These are phyloP conservation scores for Sisyra terminalis DNA, from an alignment of 2,888 invertebrate genomes.

Conservation along the genomic window DNA sequence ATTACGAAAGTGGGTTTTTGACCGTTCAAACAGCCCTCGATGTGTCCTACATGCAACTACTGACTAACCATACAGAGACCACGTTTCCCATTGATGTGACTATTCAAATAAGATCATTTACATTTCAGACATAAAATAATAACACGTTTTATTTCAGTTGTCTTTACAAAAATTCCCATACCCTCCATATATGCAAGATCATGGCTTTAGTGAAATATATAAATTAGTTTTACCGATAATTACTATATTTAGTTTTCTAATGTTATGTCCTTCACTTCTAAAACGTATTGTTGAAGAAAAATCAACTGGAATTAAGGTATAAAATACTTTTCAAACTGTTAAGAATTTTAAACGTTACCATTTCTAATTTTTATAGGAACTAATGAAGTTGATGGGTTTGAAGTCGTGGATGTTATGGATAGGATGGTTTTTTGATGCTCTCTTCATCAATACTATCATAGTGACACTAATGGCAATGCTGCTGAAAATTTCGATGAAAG, in stretches of 20 bases:
- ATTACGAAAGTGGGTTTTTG: background rate
- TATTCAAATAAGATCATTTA: constrained; percentile 7
- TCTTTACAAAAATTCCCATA: constrained; percentile 38
- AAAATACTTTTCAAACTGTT: constrained; percentile 1
- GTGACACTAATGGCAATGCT: constrained; percentile 36
- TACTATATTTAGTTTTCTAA: constrained; percentile 28
- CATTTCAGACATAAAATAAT: background rate
- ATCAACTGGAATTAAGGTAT: constrained; percentile 37
- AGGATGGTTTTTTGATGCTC: constrained; percentile 71
- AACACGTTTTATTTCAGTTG: constrained; percentile 16
- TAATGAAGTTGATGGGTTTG: constrained; percentile 86
- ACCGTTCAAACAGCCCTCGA: constrained; percentile 2
- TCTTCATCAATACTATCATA: constrained; percentile 46
- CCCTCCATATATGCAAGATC: constrained; percentile 25
- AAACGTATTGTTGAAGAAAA: constrained; percentile 42
- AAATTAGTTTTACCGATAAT: constrained; percentile 23
- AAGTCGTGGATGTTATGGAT: constrained; percentile 71
- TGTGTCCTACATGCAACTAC: background rate
- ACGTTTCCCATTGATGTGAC: background rate
- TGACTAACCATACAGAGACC: background rate
- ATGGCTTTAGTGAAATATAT: constrained; percentile 16
- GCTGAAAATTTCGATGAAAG: constrained; percentile 35
- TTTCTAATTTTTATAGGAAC: constrained; percentile 41
- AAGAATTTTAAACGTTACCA: too few species aligned
- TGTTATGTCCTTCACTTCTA: constrained; percentile 34